phyloP scores from a whole-genome alignment of 2,113 vertebrate species.

The Centropus unirufus region DNA sequence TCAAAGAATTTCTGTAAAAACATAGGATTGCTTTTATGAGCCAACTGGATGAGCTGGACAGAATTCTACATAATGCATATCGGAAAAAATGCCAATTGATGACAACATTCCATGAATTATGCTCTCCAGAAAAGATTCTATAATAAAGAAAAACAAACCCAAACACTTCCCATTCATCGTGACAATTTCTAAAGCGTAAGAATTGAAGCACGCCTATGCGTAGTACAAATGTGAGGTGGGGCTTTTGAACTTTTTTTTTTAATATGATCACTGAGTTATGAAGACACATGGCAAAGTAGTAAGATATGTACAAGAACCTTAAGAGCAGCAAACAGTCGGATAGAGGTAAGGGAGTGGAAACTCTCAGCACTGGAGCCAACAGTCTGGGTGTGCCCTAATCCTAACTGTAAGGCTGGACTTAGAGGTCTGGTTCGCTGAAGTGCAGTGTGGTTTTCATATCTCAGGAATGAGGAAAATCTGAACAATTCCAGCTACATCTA shows the following conservation, averaged over 20 bases:
- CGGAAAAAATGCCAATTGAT: neutral
- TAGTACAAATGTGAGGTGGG: neutral
- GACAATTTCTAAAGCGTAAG: neutral
- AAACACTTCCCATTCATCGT: neutral
- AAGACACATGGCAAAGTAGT: neutral
- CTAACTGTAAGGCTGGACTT: neutral
- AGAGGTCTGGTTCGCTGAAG: neutral
- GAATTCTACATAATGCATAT: neutral
- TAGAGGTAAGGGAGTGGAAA: neutral
- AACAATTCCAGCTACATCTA: neutral
- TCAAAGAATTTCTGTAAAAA: neutral
- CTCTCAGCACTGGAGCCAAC: neutral
- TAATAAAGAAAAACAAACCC: neutral
- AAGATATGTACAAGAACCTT: neutral
- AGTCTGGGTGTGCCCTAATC: neutral
- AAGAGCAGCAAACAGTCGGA: fast-evolving
- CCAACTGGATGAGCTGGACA: neutral
- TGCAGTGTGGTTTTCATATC: neutral
- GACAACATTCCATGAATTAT: neutral
- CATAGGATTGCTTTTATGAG: neutral
- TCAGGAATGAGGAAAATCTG: neutral
- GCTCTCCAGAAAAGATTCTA: neutral
- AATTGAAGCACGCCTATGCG: neutral
- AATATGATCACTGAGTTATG: fast-evolving
- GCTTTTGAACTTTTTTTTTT: neutral